A percentile compares a stretch with the other conserved stretches of the same genome.
Conservation (phyloP, 1,140 invertebrate genomes). For the Physella acuta region DNA sequence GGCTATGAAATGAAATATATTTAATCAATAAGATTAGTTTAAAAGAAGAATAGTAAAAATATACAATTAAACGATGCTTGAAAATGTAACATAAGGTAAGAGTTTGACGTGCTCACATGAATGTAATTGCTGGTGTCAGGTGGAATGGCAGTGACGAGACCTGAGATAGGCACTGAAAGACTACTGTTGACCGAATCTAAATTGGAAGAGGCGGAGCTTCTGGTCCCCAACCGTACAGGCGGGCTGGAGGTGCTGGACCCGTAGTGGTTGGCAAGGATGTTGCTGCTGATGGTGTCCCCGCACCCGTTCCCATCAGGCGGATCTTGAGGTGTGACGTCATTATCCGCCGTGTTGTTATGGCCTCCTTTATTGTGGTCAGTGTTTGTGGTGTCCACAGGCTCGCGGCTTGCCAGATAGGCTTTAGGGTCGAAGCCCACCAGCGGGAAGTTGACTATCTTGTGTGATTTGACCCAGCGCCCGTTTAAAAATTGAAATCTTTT, state of each 20-base stretch:
- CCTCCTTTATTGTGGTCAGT: too few species aligned
- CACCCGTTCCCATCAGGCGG: too few species aligned
- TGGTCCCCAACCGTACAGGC: not conserved
- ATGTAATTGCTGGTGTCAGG: not conserved
- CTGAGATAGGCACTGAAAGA: not conserved
- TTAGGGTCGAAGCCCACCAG: conserved; percentile 77
- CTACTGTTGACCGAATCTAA: conserved; percentile 1
- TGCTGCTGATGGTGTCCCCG: too few species aligned
- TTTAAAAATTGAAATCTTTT: conserved; percentile 87
- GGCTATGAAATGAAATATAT: too few species aligned
- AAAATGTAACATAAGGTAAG: too few species aligned
- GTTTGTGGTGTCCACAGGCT: not conserved
- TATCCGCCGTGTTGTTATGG: too few species aligned
- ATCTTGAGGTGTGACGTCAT: too few species aligned
- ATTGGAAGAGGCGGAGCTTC: not conserved
- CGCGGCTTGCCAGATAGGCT: conserved; percentile 46
- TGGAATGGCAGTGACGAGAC: not conserved
- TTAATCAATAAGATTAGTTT: too few species aligned
- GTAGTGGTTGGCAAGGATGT: too few species aligned
- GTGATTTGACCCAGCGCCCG: conserved; percentile 88
- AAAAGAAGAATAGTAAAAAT: too few species aligned
- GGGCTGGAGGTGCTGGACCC: too few species aligned
- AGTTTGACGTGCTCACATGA: not conserved
- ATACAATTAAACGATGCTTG: too few species aligned
- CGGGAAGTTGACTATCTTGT: conserved; percentile 87